A percentile compares a stretch with the other conserved stretches of the same genome.
Evolutionary conservation across 1,140 invertebrate genomes (phyloP).

Genomic region (Drosophila ohnishii): DNA sequence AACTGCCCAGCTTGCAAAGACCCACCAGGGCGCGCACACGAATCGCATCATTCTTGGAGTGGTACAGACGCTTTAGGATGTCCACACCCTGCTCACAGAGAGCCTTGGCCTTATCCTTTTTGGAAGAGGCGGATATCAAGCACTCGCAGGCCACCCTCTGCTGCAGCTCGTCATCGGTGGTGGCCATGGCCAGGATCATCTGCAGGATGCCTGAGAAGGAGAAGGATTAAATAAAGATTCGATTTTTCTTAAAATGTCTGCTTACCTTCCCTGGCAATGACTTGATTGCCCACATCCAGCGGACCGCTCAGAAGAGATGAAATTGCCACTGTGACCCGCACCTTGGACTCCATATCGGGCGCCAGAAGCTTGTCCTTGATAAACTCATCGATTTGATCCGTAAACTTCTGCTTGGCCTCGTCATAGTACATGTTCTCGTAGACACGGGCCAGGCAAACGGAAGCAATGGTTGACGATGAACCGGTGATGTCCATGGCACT

Average conservation of each 20-base stretch:
- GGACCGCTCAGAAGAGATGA: slow-evolving; percentile 96
- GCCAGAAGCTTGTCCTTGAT: slow-evolving; percentile 93
- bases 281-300: slow-evolving; percentile 95
- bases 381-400: slow-evolving; percentile 92
- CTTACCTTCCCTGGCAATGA: slow-evolving; percentile 92
- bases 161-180: slow-evolving; percentile 91
- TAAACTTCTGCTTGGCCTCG: slow-evolving; percentile 89
- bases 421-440: slow-evolving; percentile 98
- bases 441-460: slow-evolving; percentile 93
- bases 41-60: slow-evolving; percentile 95
- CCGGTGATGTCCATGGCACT: slow-evolving; percentile 94
- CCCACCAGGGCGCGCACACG: slow-evolving; percentile 95
- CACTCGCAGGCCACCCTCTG: slow-evolving; percentile 98
- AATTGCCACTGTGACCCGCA: slow-evolving; percentile 93
- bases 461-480: slow-evolving; percentile 93
- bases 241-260: neutral
- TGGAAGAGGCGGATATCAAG: slow-evolving; percentile 97
- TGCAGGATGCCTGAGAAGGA: slow-evolving; percentile 89
- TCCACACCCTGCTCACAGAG: slow-evolving; percentile 96
- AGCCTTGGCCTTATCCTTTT: slow-evolving; percentile 97
- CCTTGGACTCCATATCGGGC: slow-evolving; percentile 95
- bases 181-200: slow-evolving; percentile 98
- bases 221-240: neutral
- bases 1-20: slow-evolving; percentile 97
- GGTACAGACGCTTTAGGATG: slow-evolving; percentile 97